Evolutionary conservation across 2,797 vertebrate genomes (phyloP), one percentile per base, ranked within the genome.

Genomic region (Acipenser ruthenus): DNA sequence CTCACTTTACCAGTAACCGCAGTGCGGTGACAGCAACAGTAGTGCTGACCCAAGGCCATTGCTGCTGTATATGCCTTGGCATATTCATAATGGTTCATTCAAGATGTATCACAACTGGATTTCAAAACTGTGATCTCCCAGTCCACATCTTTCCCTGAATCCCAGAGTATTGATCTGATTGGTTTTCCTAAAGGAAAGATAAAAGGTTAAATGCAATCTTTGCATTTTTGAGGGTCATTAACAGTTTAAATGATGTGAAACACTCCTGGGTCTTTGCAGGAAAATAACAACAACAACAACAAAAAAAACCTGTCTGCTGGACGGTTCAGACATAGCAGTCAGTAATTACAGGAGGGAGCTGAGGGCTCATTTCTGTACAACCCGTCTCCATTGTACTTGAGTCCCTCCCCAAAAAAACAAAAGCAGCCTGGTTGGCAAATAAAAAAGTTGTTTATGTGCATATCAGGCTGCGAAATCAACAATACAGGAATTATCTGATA

Each of bases 401-500:
- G 23, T 37, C 23, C 4, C 23, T 37, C 23, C 23, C 23, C 23
- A 37, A 11, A 58, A 10, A 58, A 58, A 58, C 11, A 11, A 58
- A 10, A 58, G 11, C 55, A 37, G 23, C 23, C 23, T 37, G 1
- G 23, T 3, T 58, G 55, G 55, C 12, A 58, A 58, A 11, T 12
- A 58, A n/a, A 61, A 74, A 75, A 73, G 23, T 73, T 73, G 75
- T 70, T 69, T 71, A 72, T 65, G 68, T 75, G 71, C 71, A 68
- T 67, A 71, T 73, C 68, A 74, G 68, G 72, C 61, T 52, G 63
- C 67, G 67, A 72, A 69, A 67, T 10, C 13, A 58, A 58, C 9
- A 58, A 37, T 37, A 37, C 1, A 13, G 13, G 55, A 82, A 80
- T 85, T 81, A 83, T 89, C 82, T 83, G 49, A 10, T 71, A 72